Conservation (phyloP, 2,888 invertebrate species). For the Therioaphis trifolii region DNA sequence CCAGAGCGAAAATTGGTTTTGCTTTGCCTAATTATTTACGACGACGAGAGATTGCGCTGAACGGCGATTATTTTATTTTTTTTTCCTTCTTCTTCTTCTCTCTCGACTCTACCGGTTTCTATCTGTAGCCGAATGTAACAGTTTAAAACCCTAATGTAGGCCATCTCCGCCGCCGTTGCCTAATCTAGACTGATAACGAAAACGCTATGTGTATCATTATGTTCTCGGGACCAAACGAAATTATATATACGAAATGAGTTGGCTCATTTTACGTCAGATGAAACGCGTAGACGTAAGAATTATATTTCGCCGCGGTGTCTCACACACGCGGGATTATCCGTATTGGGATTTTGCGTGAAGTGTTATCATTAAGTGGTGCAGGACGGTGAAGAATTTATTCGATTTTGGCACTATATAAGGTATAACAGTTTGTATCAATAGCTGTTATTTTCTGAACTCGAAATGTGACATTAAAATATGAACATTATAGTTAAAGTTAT, state of each 20-base stretch:
- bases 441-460: no score
- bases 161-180: neutral
- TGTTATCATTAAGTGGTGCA: neutral
- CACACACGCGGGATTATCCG: neutral
- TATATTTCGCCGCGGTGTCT: no score
- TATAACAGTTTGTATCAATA: no score
- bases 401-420: no score
- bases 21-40: constrained; percentile 56
- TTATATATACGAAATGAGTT: neutral
- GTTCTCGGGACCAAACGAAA: neutral
- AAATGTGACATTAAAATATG: no score
- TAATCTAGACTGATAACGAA: neutral
- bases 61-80: constrained; percentile 40
- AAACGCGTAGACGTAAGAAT: neutral
- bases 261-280: neutral
- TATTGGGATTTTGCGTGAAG: neutral
- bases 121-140: neutral
- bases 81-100: neutral
- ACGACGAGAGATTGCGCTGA: constrained; percentile 28
- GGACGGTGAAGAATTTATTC: neutral
- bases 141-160: constrained; percentile 16
- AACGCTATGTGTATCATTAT: neutral
- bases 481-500: no score
- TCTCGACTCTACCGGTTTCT: constrained; percentile 28
- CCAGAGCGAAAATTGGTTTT: constrained; percentile 56